phyloP scores from a whole-genome alignment of 2,113 vertebrate genomes.

The Atrichornis clamosus region DNA sequence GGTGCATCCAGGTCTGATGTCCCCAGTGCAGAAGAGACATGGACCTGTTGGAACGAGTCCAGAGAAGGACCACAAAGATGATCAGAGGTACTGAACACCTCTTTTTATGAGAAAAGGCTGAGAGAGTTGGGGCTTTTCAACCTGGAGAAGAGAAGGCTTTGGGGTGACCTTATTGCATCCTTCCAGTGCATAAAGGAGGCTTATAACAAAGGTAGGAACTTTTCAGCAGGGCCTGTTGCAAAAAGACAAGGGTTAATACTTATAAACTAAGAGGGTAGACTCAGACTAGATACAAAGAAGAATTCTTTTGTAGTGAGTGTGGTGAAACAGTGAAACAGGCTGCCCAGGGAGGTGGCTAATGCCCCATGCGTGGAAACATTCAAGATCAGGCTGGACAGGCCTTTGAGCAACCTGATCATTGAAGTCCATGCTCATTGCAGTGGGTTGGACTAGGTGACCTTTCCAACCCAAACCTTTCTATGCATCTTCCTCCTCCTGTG shows the following conservation, averaged over 20 bases:
- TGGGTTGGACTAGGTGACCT: neutral
- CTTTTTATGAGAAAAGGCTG: neutral
- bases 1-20: neutral
- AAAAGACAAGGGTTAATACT: neutral
- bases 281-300: neutral
- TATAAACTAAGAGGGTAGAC: neutral
- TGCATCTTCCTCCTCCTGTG: neutral
- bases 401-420: neutral
- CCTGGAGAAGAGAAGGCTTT: neutral
- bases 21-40: fast-evolving
- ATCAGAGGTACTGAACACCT: neutral
- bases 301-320: neutral
- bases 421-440: neutral
- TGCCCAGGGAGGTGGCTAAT: neutral
- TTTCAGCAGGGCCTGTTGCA: too few relatives aligned
- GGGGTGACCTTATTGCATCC: neutral
- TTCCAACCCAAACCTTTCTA: neutral
- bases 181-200: neutral
- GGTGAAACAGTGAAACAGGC: neutral
- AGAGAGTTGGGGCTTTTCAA: neutral
- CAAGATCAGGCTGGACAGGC: neutral
- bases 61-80: neutral
- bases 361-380: neutral
- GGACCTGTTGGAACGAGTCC: fast-evolving
- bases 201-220: neutral